Evolutionary conservation across 1,140 invertebrate genomes (phyloP).

Genomic region (Drosophila melanica): DNA sequence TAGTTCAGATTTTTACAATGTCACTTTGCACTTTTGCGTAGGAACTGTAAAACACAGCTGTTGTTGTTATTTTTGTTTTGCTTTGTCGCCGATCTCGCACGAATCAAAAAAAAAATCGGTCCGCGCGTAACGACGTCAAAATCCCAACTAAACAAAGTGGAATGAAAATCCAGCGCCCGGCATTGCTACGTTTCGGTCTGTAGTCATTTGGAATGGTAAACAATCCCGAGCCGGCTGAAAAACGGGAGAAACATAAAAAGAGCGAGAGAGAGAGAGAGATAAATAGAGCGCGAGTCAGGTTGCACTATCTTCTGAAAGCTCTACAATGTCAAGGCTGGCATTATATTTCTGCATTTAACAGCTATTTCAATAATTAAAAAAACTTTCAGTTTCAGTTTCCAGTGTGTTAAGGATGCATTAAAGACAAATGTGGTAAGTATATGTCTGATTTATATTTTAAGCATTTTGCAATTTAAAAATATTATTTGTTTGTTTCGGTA

Average conservation of each 20-base stretch:
- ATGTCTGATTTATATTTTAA: too few species aligned
- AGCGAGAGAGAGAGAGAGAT: neutral
- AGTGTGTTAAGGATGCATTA: too few species aligned
- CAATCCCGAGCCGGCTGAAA: conserved; percentile 15
- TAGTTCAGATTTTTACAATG: conserved; percentile 22
- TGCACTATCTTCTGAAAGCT: conserved; percentile 6
- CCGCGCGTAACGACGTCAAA: conserved; percentile 44
- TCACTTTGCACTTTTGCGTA: conserved; percentile 22
- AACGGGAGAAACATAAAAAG: neutral
- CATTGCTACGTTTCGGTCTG: neutral
- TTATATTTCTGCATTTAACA: neutral
- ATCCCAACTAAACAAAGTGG: conserved; percentile 42
- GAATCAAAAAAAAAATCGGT: conserved; percentile 16
- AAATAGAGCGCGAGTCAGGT: neutral
- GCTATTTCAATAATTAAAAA: too few species aligned
- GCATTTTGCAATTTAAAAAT: too few species aligned
- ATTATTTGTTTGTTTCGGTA: too few species aligned
- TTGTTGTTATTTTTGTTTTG: neutral
- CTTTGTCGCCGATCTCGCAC: conserved; percentile 38
- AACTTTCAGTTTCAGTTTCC: too few species aligned
- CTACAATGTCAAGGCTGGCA: conserved; percentile 35
- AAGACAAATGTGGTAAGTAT: too few species aligned
- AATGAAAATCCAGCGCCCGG: conserved; percentile 5
- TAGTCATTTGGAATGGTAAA: conserved; percentile 20
- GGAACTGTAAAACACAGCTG: conserved; percentile 8